These are phyloP conservation scores for Melanerpes formicivorus DNA, from an alignment of 2,113 vertebrate species.

Conservation along the genomic window DNA sequence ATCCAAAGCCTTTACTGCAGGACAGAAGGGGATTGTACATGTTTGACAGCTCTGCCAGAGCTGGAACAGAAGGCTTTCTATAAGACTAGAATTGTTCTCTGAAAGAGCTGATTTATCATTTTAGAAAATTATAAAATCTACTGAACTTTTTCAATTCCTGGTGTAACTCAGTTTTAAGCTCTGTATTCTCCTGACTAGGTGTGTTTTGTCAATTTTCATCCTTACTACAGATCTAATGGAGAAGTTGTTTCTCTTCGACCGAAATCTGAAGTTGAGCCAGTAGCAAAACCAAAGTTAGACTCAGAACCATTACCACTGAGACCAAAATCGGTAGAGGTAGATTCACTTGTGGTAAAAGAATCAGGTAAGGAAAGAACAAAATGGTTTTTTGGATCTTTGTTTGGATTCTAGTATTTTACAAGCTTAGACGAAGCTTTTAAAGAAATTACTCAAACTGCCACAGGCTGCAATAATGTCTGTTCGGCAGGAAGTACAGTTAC, in stretches of 20 bases:
- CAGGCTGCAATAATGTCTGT: neutral
- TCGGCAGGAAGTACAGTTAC: neutral
- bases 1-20: neutral
- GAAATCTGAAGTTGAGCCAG: conserved; percentile 86
- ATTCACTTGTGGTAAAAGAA: conserved; percentile 75
- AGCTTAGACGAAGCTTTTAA: neutral
- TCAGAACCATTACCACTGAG: conserved; percentile 77
- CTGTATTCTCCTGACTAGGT: neutral
- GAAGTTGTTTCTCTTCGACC: conserved; percentile 84
- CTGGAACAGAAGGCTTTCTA: neutral
- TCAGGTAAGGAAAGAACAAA: conserved; percentile 66
- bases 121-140: neutral
- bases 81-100: neutral
- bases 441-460: neutral
- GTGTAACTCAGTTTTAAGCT: neutral
- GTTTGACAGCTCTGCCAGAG: neutral
- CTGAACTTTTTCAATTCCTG: neutral
- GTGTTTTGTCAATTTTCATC: neutral
- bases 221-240: conserved; percentile 86
- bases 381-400: neutral
- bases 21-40: neutral
- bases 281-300: conserved; percentile 81
- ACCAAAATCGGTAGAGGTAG: conserved; percentile 85
- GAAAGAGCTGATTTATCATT: neutral
- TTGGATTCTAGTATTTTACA: neutral